phyloP scores from a whole-genome alignment of 2,888 invertebrate genomes.

The Heliconius sara region DNA sequence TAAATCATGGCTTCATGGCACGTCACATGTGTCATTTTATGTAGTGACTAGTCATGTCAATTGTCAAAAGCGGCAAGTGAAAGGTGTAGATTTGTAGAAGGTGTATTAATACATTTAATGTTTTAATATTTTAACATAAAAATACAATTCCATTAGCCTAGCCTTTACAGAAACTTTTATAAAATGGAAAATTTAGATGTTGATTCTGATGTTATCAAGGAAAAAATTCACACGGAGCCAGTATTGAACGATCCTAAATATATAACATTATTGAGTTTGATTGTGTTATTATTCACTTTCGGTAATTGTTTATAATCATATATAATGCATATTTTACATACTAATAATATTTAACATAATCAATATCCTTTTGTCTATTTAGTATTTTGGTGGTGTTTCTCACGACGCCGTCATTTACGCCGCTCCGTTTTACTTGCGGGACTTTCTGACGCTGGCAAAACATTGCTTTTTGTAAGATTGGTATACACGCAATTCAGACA shows the following conservation, averaged over 20 bases:
- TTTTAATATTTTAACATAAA: background rate
- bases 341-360: background rate
- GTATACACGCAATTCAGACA: slow-evolving; percentile 87
- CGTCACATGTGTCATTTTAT: background rate
- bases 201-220: slow-evolving; percentile 76
- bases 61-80: slow-evolving; percentile 21
- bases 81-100: background rate
- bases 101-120: background rate
- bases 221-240: slow-evolving; percentile 77
- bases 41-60: background rate
- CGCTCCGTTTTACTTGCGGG: slow-evolving; percentile 91
- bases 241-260: slow-evolving; percentile 77
- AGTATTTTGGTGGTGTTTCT: slow-evolving; percentile 87
- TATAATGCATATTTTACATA: background rate
- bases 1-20: background rate
- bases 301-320: slow-evolving; percentile 59
- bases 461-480: slow-evolving; percentile 91
- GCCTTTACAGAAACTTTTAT: background rate
- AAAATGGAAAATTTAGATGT: slow-evolving; percentile 62
- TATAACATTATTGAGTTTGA: slow-evolving; percentile 76
- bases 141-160: background rate
- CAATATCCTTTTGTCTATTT: slow-evolving; percentile 52
- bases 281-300: slow-evolving; percentile 72
- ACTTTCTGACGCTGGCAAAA: slow-evolving; percentile 95
- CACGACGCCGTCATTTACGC: slow-evolving; percentile 83